Percentiles rank a stretch among this genome's conserved stretches.
These are phyloP conservation scores for Pogonocherus hispidulus DNA, from an alignment of 2,888 invertebrate genomes.

Conservation along the genomic window DNA sequence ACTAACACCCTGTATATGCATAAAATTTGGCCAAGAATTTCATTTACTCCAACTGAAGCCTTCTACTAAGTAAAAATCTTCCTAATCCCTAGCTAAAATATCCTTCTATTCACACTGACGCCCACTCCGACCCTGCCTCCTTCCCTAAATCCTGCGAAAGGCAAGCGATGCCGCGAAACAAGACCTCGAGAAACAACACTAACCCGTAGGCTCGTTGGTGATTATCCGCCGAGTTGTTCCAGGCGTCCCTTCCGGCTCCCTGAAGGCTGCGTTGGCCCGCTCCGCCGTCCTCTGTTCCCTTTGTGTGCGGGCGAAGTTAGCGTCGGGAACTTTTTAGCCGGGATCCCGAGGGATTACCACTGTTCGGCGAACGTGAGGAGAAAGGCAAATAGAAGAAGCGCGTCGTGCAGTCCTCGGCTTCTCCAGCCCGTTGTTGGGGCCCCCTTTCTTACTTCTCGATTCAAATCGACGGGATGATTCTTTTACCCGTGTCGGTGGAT, in stretches of 20 bases:
- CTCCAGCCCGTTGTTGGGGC: slow-evolving; percentile 27
- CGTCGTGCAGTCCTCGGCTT: slow-evolving; percentile 45
- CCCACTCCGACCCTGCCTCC: not conserved
- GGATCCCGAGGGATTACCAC: slow-evolving; percentile 63
- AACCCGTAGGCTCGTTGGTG: slow-evolving; percentile 20
- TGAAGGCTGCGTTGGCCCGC: slow-evolving; percentile 47
- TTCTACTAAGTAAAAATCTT: no score
- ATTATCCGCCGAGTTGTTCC: slow-evolving; percentile 32
- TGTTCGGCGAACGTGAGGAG: slow-evolving; percentile 62
- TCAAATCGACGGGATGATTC: slow-evolving; percentile 48
- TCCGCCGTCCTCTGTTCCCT: slow-evolving; percentile 58
- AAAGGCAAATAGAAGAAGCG: slow-evolving; percentile 63
- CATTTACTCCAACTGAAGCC: no score
- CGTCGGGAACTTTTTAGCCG: slow-evolving; percentile 64
- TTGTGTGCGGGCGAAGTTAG: slow-evolving; percentile 63
- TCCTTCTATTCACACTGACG: no score
- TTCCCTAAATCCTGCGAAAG: slow-evolving; percentile 19
- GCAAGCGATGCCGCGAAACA: slow-evolving; percentile 9
- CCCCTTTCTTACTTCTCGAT: slow-evolving; percentile 40
- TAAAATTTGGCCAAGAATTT: no score
- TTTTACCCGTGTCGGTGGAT: slow-evolving; percentile 30
- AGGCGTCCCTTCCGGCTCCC: slow-evolving; percentile 24
- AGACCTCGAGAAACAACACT: not conserved
- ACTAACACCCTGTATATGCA: no score
- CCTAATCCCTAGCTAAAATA: no score